These are phyloP conservation scores for Xiphophorus couchianus DNA, from an alignment of 2,113 vertebrate genomes.

Conservation along the genomic window DNA sequence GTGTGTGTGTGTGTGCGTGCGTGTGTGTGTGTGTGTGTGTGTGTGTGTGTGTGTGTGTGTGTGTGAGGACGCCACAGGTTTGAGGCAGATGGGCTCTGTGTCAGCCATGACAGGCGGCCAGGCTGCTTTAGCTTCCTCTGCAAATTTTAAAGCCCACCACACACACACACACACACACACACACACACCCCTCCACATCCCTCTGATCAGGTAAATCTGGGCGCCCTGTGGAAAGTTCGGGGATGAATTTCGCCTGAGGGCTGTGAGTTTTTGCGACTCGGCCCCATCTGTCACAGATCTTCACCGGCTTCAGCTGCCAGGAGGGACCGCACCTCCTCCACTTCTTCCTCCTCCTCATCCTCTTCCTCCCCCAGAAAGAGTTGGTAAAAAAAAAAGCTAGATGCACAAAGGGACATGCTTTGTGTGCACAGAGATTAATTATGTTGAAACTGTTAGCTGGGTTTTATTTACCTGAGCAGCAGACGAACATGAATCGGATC, in stretches of 20 bases:
- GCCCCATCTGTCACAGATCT: conserved; percentile 97
- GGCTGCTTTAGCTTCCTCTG: conserved; percentile 85
- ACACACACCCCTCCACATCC: conserved; percentile 60
- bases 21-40: not conserved
- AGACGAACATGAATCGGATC: conserved; percentile 8
- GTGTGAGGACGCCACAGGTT: conserved; percentile 90
- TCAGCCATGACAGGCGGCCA: conserved; percentile 96
- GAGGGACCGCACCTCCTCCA: conserved; percentile 87
- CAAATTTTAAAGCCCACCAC: conserved; percentile 76
- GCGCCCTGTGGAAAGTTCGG: conserved; percentile 93
- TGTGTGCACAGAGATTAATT: conserved; percentile 24
- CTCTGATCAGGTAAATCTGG: conserved; percentile 95
- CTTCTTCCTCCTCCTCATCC: conserved; percentile 37
- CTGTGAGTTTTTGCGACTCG: conserved; percentile 94
- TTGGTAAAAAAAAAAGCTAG: conserved; percentile 10
- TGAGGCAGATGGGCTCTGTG: conserved; percentile 96
- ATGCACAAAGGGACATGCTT: conserved; percentile 1
- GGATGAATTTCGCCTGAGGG: conserved; percentile 88
- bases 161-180: conserved; percentile 18
- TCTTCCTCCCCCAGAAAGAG: conserved; percentile 20
- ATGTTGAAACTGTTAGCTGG: conserved; percentile 31
- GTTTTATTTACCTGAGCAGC: conserved; percentile 44
- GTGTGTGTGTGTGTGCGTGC: not conserved
- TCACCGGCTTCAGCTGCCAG: conserved; percentile 86
- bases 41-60: not conserved